Percentiles rank a stretch among this genome's conserved stretches.
Conservation (phyloP, 2,797 vertebrate species). For the Sylvia borin region DNA sequence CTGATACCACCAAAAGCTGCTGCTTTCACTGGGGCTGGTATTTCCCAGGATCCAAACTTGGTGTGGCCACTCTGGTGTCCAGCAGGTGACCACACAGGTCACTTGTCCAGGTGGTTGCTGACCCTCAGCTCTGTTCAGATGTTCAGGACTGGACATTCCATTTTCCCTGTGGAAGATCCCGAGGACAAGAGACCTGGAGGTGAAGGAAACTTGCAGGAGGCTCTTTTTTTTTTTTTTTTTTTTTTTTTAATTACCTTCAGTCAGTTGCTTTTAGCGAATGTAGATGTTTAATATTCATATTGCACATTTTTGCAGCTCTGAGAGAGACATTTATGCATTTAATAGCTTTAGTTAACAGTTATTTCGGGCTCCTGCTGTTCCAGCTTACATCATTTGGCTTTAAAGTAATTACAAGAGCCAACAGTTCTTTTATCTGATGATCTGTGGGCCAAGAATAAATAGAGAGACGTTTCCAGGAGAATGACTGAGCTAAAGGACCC, state of each 20-base stretch:
- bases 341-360: slow-evolving; percentile 70
- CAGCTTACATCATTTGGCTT: slow-evolving; percentile 64
- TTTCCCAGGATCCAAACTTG: neutral
- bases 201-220: neutral
- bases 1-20: neutral
- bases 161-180: neutral
- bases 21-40: neutral
- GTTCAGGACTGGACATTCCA: neutral
- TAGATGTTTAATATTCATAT: slow-evolving; percentile 65
- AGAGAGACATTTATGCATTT: slow-evolving; percentile 68
- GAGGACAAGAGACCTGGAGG: neutral
- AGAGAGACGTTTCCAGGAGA: slow-evolving; percentile 7
- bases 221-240: neutral
- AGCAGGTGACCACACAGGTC: neutral
- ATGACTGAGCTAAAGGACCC: slow-evolving; percentile 31
- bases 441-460: slow-evolving; percentile 41
- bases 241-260: neutral
- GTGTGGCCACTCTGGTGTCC: neutral
- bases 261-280: slow-evolving; percentile 9
- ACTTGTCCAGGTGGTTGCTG: neutral
- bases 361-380: slow-evolving; percentile 67
- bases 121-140: neutral
- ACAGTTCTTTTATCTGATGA: slow-evolving; percentile 56
- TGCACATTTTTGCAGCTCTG: slow-evolving; percentile 47
- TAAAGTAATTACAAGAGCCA: slow-evolving; percentile 66